A percentile compares a stretch with the other conserved stretches of the same genome.
Evolutionary conservation across 2,888 invertebrate genomes (phyloP).

Genomic region (Meandrusa payeni): DNA sequence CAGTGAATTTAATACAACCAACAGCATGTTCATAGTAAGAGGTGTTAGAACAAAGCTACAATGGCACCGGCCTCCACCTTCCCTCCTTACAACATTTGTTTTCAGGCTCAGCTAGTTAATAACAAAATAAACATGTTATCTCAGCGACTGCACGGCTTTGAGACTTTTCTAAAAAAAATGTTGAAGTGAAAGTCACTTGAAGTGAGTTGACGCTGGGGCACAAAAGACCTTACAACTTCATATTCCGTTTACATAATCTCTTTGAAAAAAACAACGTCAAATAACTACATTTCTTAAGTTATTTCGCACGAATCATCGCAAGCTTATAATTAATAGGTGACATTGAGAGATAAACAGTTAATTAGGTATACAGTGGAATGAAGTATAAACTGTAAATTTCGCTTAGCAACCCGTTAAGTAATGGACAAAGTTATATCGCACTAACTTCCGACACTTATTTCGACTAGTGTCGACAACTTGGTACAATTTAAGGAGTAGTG

Average conservation of each 20-base stretch:
- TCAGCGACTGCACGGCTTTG: conserved; percentile 1
- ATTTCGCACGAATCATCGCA: conserved; percentile 9
- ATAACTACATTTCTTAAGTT: not conserved
- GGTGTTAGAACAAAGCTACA: conserved; percentile 7
- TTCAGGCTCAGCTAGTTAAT: conserved; percentile 6
- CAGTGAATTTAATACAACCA: conserved; percentile 2
- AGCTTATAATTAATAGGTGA: conserved; percentile 1
- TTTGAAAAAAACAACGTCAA: not conserved
- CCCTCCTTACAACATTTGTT: conserved; percentile 12
- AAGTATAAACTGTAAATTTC: conserved; percentile 4
- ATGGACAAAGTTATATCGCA: conserved; percentile 18
- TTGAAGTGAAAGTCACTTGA: conserved; percentile 2
- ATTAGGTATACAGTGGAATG: not conserved
- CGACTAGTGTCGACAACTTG: conserved; percentile 30
- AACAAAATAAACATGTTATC: conserved; percentile 8
- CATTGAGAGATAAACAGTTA: too few relatives aligned
- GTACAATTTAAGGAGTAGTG: conserved; percentile 34
- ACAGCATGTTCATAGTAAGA: conserved; percentile 2
- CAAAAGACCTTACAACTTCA: not conserved
- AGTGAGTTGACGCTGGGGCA: conserved; percentile 1
- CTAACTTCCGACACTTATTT: conserved; percentile 19
- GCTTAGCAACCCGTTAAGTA: conserved; percentile 18
- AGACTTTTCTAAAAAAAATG: not conserved
- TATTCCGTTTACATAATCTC: too few relatives aligned
- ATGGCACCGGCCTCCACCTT: conserved; percentile 6